Evolutionary conservation across 1,140 invertebrate species (phyloP), one percentile per base, ranked within the genome.

Genomic region (Leptinotarsa lineolata): DNA sequence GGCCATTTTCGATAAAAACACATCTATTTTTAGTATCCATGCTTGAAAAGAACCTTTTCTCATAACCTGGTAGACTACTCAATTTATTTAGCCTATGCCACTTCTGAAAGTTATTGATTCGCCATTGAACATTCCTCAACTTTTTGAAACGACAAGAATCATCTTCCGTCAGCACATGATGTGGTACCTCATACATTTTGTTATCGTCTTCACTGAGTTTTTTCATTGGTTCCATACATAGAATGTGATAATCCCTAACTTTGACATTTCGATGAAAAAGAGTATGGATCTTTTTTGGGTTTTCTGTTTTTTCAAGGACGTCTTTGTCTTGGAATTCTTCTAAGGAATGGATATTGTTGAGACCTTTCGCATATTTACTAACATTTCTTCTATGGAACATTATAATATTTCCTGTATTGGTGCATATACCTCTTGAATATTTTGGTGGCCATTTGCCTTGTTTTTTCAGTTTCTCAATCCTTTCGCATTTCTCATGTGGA

Each of bases 371-470:
- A n/a, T 66, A 8, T 22, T 64, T 70, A 46, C 74, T 44, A 16
- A 73, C 20, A 20, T 59, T 30, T 72, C 66, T 61, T 18, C 16
- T 39, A 11, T 54, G 21, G 4, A 18, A n/a, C 6, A 39, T 15
- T 39, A 58, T 21, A 4, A 13, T 11, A n/a, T 5, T 21, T 16
- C n/a, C 15, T 30, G 8, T n/a, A 22, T 11, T 5, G 30, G 20
- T 44, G 16, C 68, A 58, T 48, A 60, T 8, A n/a, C 16, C 46
- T 61, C 68, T 73, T 2, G 72, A 45, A 18, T 63, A 72, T 5
- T 67, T 54, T 3, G 72, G 72, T 13, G 75, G 75, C 75, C 75
- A 76, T 44, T 72, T 61, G 2, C 75, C 75, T n/a, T 61, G 15
- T 69, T 68, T 73, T 60, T 72, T 76, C n/a, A 76, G 44, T 22